Percentiles rank a stretch among this genome's conserved stretches.
Conservation (phyloP, 2,113 vertebrate genomes). For the Pandion haliaetus region DNA sequence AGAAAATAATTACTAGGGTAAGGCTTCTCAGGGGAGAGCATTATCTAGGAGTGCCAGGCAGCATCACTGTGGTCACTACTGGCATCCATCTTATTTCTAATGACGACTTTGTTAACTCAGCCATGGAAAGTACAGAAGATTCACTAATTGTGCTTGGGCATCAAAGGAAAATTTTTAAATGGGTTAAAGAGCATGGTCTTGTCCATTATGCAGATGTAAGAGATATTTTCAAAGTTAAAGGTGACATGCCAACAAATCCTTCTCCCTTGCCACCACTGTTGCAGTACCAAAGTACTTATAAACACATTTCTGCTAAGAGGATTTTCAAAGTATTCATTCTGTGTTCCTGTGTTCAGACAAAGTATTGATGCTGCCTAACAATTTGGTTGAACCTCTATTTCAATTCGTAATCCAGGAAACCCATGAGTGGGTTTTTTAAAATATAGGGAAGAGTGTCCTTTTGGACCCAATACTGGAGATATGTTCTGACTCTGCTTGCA, state of each 20-base stretch:
- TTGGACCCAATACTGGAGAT: not conserved
- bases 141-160: not conserved
- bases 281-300: not conserved
- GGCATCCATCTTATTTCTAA: conserved; percentile 36
- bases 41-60: conserved; percentile 23
- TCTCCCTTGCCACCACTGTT: not conserved
- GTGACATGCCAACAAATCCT: not conserved
- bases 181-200: not conserved
- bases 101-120: conserved; percentile 31
- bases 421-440: not conserved
- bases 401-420: not conserved
- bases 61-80: conserved; percentile 29
- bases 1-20: conserved; percentile 41
- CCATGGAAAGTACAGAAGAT: not conserved
- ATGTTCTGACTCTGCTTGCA: not conserved
- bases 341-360: not conserved
- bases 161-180: not conserved
- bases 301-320: not conserved
- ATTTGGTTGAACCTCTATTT: not conserved
- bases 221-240: not conserved
- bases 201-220: not conserved
- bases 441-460: not conserved
- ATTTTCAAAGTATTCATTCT: not conserved
- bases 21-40: not conserved
- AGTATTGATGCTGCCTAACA: not conserved